A percentile compares a stretch with the other conserved stretches of the same genome.
phyloP scores from a whole-genome alignment of 2,797 vertebrate species.

The Melanotaenia nigrans region DNA sequence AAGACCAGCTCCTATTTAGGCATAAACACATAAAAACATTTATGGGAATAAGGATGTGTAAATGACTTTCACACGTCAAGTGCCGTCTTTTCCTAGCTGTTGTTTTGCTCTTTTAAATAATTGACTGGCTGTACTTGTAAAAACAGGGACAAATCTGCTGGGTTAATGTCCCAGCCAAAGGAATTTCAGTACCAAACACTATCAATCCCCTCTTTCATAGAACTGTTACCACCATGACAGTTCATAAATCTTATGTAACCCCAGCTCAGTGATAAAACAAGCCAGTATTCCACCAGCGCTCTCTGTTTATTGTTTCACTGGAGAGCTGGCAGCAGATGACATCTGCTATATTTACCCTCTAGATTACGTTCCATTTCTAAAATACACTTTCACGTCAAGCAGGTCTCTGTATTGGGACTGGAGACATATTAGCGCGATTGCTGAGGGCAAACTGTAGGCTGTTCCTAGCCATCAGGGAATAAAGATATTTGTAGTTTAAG shows the following conservation, averaged over 20 bases:
- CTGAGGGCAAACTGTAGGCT: slow-evolving; percentile 62
- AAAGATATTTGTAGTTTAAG: slow-evolving; percentile 67
- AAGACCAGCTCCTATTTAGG: slow-evolving; percentile 73
- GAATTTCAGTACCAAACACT: slow-evolving; percentile 68
- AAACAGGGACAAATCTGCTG: slow-evolving; percentile 80
- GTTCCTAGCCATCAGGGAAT: slow-evolving; percentile 55
- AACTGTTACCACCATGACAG: slow-evolving; percentile 67
- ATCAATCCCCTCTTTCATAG: slow-evolving; percentile 72
- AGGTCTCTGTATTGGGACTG: slow-evolving; percentile 39
- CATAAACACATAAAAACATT: slow-evolving; percentile 69
- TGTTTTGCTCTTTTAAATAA: slow-evolving; percentile 84
- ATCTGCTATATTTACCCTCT: slow-evolving; percentile 75
- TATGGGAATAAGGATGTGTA: slow-evolving; percentile 74
- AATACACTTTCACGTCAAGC: slow-evolving; percentile 57
- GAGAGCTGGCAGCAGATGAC: slow-evolving; percentile 64
- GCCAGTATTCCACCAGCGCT: slow-evolving; percentile 51
- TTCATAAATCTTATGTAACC: slow-evolving; percentile 78
- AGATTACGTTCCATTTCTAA: slow-evolving; percentile 69
- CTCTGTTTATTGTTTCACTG: slow-evolving; percentile 72
- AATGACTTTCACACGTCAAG: slow-evolving; percentile 74
- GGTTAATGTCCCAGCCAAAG: slow-evolving; percentile 78
- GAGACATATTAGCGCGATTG: slow-evolving; percentile 70
- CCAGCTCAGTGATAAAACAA: slow-evolving; percentile 68
- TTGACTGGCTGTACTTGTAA: slow-evolving; percentile 76
- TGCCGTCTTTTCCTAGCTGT: slow-evolving; percentile 69